A percentile compares a stretch with the other conserved stretches of the same genome.
These are phyloP conservation scores for Embidobia sp. DNA, from an alignment of 2,888 invertebrate species.

Conservation along the genomic window DNA sequence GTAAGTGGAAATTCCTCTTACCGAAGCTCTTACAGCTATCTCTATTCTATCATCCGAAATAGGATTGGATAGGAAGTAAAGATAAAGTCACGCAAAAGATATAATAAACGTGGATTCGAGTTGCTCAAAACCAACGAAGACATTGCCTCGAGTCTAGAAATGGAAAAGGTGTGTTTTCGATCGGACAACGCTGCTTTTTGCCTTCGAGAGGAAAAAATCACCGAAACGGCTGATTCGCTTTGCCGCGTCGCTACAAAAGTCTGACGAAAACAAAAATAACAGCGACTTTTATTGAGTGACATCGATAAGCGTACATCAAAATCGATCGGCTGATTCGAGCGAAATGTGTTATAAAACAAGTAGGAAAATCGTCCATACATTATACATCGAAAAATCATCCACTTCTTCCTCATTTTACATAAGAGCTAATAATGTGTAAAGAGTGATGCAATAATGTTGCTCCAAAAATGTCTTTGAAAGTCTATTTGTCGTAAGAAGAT, in stretches of 20 bases:
- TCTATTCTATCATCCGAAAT: constrained; percentile 40
- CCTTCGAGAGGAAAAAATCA: background rate
- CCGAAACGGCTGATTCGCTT: background rate
- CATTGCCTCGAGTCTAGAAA: constrained; percentile 6
- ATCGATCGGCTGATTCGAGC: no score
- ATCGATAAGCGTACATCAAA: no score
- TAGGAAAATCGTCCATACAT: no score
- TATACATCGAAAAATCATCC: no score
- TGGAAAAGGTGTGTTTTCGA: constrained; percentile 30
- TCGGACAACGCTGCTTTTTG: background rate
- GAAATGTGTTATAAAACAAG: no score
- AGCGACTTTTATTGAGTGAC: no score
- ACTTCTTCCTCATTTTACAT: no score
- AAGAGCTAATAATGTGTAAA: no score
- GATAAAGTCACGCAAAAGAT: constrained; percentile 31
- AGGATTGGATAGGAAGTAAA: constrained; percentile 45
- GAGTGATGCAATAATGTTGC: no score
- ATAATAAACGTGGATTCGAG: constrained; percentile 20
- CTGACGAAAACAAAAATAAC: background rate
- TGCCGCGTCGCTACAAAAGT: background rate
- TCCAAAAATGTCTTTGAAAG: no score
- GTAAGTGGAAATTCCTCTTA: constrained; percentile 34
- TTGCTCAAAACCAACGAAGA: constrained; percentile 15
- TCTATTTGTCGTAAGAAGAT: no score
- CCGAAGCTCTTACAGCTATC: constrained; percentile 37